A percentile compares a stretch with the other conserved stretches of the same genome.
These are phyloP conservation scores for Carcinoscorpius rotundicauda DNA, from an alignment of 1,140 invertebrate species.

Conservation along the genomic window DNA sequence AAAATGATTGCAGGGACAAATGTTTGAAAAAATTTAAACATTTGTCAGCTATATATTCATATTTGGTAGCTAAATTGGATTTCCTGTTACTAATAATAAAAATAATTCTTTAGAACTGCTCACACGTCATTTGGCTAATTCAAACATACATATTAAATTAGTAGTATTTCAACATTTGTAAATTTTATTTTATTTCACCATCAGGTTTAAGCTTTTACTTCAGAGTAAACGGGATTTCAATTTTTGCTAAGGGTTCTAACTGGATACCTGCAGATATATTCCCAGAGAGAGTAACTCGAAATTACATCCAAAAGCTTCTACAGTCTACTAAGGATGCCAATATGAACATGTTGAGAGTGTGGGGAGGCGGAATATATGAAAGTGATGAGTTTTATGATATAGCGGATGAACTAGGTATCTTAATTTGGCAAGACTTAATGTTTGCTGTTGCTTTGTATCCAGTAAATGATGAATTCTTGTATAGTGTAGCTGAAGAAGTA, in stretches of 20 bases:
- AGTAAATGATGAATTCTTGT: constrained; percentile 52
- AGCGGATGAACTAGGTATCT: constrained; percentile 34
- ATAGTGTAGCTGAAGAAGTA: constrained; percentile 61
- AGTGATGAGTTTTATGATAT: constrained; percentile 79
- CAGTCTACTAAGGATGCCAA: constrained; percentile 58
- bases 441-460: constrained; percentile 97
- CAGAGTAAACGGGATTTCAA: constrained; percentile 65
- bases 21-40: too few relatives aligned
- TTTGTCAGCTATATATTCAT: too few relatives aligned
- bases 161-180: constrained; percentile 9
- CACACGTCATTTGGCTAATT: too few relatives aligned
- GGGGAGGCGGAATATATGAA: constrained; percentile 96
- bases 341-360: constrained; percentile 91
- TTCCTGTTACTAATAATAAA: not conserved
- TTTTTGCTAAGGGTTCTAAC: constrained; percentile 96
- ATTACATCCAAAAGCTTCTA: constrained; percentile 44
- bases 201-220: constrained; percentile 76
- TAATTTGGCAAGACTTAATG: constrained; percentile 65
- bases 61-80: not conserved
- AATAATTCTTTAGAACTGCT: not conserved
- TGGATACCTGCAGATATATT: constrained; percentile 85
- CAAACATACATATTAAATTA: not conserved
- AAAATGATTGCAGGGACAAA: too few relatives aligned
- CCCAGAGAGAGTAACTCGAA: constrained; percentile 52
- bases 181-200: constrained; percentile 12